Evolutionary conservation across 2,888 invertebrate species (phyloP).

Genomic region (Fissipunctia ypsillon): DNA sequence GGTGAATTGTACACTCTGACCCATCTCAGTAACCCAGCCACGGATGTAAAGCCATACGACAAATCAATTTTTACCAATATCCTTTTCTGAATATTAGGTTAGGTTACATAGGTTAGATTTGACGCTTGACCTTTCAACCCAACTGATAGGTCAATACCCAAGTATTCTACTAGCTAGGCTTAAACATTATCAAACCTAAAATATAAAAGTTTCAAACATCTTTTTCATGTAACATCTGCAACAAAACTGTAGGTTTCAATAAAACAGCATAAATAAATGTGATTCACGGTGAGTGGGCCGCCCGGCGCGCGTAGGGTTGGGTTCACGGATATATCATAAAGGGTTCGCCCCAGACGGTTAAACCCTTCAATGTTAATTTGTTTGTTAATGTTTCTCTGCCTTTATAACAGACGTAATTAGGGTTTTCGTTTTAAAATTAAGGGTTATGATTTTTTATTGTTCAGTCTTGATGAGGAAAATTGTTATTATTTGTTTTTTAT

Average conservation of each 20-base stretch:
- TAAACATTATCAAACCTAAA: not conserved
- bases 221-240: conserved; percentile 23
- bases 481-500: too few species aligned
- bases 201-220: not conserved
- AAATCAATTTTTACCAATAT: not conserved
- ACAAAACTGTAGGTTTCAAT: conserved; percentile 52
- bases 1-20: too few species aligned
- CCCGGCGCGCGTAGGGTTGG: conserved; percentile 75
- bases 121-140: not conserved
- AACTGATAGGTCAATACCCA: not conserved
- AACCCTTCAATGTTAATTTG: conserved; percentile 87
- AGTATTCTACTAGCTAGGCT: not conserved
- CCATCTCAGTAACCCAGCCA: not conserved
- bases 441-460: conserved; percentile 68
- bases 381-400: conserved; percentile 84
- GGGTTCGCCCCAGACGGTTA: conserved; percentile 80
- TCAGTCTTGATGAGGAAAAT: conserved; percentile 49
- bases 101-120: not conserved
- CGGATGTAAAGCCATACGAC: not conserved
- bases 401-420: conserved; percentile 73
- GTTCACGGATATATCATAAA: conserved; percentile 86
- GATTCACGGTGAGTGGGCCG: conserved; percentile 72
- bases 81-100: not conserved
- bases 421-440: conserved; percentile 68
- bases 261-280: conserved; percentile 66